phyloP scores from a whole-genome alignment of 1,140 invertebrate species.

The Drosophila subpulchrella region DNA sequence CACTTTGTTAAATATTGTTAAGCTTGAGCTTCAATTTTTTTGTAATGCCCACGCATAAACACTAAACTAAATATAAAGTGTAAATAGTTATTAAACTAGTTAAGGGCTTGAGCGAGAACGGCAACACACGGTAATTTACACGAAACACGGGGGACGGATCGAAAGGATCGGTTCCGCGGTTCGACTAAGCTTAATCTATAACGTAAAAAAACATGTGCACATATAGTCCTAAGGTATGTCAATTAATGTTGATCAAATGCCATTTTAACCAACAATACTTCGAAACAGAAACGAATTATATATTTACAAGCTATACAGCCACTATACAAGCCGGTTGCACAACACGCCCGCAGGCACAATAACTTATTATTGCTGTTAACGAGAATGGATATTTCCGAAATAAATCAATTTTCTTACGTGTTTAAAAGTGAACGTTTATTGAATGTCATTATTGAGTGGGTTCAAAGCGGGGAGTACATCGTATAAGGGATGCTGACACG shows the following conservation, averaged over 20 bases:
- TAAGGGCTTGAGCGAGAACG: constrained; percentile 10
- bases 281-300: constrained; percentile 39
- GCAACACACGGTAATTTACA: constrained; percentile 28
- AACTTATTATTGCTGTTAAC: constrained; percentile 48
- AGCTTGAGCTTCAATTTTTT: constrained; percentile 48
- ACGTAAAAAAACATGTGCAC: constrained; percentile 35
- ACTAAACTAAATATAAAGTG: constrained; percentile 24
- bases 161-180: not conserved
- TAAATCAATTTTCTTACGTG: constrained; percentile 48
- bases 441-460: not conserved
- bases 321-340: constrained; percentile 36
- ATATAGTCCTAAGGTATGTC: constrained; percentile 58
- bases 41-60: constrained; percentile 37
- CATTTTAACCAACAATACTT: constrained; percentile 49
- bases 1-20: constrained; percentile 77
- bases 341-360: constrained; percentile 41
- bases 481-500: no score
- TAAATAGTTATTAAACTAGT: constrained; percentile 29
- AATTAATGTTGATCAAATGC: constrained; percentile 55
- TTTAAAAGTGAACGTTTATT: constrained; percentile 23
- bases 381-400: constrained; percentile 38
- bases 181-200: constrained; percentile 21
- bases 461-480: not conserved
- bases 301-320: constrained; percentile 33
- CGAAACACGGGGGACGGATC: not conserved